Conservation (phyloP, 2,888 invertebrate species). For the Myathropa florea region DNA sequence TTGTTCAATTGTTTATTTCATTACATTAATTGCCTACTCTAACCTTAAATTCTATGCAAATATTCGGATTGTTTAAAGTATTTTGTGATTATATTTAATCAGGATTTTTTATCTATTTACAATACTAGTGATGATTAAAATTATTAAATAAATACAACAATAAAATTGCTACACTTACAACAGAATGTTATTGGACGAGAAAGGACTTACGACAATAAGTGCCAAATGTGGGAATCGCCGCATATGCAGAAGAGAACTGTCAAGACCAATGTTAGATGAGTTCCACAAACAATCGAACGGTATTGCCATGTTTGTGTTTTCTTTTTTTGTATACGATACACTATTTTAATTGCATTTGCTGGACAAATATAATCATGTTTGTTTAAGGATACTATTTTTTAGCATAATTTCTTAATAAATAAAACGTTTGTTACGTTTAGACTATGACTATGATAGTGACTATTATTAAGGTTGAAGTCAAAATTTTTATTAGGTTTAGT, state of each 20-base stretch:
- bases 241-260: slow-evolving; percentile 40
- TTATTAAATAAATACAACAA: neutral
- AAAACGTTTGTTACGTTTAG: no score
- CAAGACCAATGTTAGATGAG: slow-evolving; percentile 6
- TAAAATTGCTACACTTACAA: slow-evolving; percentile 1
- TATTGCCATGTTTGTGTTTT: slow-evolving; percentile 17
- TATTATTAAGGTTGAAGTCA: no score
- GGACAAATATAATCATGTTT: no score
- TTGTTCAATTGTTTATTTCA: neutral
- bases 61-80: neutral
- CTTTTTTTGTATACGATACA: neutral
- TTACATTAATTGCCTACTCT: neutral
- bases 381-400: no score
- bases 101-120: neutral
- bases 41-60: slow-evolving; percentile 15
- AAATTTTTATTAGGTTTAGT: no score
- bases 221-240: slow-evolving; percentile 54
- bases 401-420: no score
- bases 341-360: neutral
- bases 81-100: neutral
- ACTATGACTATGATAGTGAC: no score
- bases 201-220: neutral
- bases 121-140: neutral
- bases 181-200: neutral
- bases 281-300: slow-evolving; percentile 28